Conservation (phyloP, 2,113 vertebrate species). For the Marcusenius ussheri region DNA sequence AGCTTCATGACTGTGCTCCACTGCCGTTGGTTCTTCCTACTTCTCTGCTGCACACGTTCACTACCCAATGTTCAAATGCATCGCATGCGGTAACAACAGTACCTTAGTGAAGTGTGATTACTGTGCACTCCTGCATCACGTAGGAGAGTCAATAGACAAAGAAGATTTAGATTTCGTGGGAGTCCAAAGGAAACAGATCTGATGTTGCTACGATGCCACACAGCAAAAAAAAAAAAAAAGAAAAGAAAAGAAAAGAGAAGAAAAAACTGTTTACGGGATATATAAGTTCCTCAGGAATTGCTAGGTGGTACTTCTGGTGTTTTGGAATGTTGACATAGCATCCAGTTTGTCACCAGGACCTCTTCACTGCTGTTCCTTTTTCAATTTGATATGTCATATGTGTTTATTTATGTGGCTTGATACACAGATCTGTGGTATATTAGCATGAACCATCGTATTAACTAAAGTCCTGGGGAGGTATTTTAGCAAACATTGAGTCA, state of each 20-base stretch:
- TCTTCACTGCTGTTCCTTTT: not conserved
- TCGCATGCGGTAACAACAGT: not conserved
- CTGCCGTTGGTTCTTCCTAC: not conserved
- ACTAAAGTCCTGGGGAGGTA: not conserved
- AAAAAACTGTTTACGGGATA: not conserved
- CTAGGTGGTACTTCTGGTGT: not conserved
- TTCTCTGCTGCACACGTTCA: not conserved
- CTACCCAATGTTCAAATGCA: not conserved
- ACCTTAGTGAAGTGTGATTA: not conserved
- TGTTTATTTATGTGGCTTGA: not conserved
- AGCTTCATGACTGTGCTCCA: not conserved
- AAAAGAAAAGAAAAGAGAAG: not conserved
- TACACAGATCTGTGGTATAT: not conserved
- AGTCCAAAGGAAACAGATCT: not conserved
- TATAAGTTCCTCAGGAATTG: not conserved
- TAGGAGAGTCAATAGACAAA: not conserved
- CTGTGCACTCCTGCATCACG: not conserved
- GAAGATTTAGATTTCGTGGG: not conserved
- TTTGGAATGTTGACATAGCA: not conserved
- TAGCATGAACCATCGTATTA: not conserved
- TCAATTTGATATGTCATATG: not conserved
- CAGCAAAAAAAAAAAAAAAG: not conserved
- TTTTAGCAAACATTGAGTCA: conserved; percentile 26
- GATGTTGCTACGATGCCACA: not conserved
- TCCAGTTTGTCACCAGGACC: not conserved